Evolutionary conservation across 2,888 invertebrate genomes (phyloP).

Genomic region (Lasioglossum pauxillum): DNA sequence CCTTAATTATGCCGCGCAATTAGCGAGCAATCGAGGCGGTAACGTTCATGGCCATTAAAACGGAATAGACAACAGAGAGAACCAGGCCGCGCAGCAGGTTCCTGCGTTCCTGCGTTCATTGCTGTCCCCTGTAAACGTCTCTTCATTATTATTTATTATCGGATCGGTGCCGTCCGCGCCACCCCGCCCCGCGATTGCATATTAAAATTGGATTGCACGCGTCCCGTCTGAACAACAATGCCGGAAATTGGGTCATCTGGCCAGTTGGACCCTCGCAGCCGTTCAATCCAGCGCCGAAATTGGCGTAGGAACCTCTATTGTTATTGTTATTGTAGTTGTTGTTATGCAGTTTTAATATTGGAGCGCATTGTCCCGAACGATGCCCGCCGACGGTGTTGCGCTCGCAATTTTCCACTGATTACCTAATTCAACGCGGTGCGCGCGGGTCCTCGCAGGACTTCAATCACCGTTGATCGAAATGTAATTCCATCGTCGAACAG

Average conservation of each 20-base stretch:
- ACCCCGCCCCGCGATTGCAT: slow-evolving; percentile 9
- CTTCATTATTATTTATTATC: slow-evolving; percentile 38
- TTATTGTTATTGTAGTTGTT: slow-evolving; percentile 2
- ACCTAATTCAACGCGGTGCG: neutral
- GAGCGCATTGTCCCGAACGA: neutral
- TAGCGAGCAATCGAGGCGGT: slow-evolving; percentile 27
- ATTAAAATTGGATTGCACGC: slow-evolving; percentile 39
- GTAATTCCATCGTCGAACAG: neutral
- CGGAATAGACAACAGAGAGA: slow-evolving; percentile 13
- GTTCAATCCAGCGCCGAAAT: slow-evolving; percentile 3
- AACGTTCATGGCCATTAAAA: slow-evolving; percentile 27
- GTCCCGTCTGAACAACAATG: slow-evolving; percentile 31
- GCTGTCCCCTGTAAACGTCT: slow-evolving; percentile 21
- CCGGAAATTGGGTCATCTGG: slow-evolving; percentile 27
- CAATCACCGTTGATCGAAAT: neutral
- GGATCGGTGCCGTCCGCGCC: neutral
- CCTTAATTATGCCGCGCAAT: slow-evolving; percentile 23
- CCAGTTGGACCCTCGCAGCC: neutral
- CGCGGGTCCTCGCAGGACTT: neutral
- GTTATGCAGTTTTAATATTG: neutral
- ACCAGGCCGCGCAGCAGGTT: neutral
- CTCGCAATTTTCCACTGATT: neutral
- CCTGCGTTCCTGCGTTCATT: slow-evolving; percentile 19
- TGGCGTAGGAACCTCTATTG: neutral
- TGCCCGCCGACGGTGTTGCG: neutral